A percentile compares a stretch with the other conserved stretches of the same genome.
Conservation (phyloP, 2,797 vertebrate species). For the Hippoglossus hippoglossus region DNA sequence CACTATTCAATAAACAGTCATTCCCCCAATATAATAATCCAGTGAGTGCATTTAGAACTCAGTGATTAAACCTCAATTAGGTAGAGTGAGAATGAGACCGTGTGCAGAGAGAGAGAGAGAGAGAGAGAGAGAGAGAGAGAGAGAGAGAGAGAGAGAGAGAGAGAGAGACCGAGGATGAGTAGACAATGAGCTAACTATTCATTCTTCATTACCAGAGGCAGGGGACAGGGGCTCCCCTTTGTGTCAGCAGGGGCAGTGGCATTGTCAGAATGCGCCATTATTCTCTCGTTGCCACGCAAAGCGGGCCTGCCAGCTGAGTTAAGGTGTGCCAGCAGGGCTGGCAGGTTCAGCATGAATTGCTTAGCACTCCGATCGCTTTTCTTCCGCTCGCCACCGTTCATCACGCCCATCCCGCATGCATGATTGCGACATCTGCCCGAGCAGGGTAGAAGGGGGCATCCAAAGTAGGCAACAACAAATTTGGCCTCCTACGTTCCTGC, state of each 20-base stretch:
- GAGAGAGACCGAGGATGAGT: constrained; percentile 45
- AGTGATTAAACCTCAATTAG: constrained; percentile 63
- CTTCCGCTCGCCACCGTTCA: constrained; percentile 49
- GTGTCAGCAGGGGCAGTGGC: constrained; percentile 66
- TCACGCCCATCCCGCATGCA: constrained; percentile 47
- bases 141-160: constrained; percentile 34
- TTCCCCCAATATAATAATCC: constrained; percentile 53
- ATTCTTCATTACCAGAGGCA: constrained; percentile 67
- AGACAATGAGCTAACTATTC: constrained; percentile 73
- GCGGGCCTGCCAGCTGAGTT: constrained; percentile 66
- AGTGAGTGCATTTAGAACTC: constrained; percentile 37
- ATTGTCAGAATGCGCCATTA: constrained; percentile 75
- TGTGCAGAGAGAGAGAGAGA: constrained; percentile 25
- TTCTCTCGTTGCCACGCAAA: constrained; percentile 64
- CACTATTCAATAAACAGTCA: constrained; percentile 39
- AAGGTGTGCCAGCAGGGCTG: constrained; percentile 67
- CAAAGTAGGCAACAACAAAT: constrained; percentile 70
- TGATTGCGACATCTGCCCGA: constrained; percentile 63
- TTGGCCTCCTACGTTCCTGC: constrained; percentile 55
- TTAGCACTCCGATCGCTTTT: constrained; percentile 56
- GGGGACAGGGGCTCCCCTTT: constrained; percentile 62
- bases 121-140: constrained; percentile 65
- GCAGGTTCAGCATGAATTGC: constrained; percentile 65
- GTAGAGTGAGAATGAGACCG: constrained; percentile 16
- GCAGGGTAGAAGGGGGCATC: constrained; percentile 55